phyloP scores from a whole-genome alignment of 2,797 vertebrate genomes.

The Spondyliosoma cantharus region DNA sequence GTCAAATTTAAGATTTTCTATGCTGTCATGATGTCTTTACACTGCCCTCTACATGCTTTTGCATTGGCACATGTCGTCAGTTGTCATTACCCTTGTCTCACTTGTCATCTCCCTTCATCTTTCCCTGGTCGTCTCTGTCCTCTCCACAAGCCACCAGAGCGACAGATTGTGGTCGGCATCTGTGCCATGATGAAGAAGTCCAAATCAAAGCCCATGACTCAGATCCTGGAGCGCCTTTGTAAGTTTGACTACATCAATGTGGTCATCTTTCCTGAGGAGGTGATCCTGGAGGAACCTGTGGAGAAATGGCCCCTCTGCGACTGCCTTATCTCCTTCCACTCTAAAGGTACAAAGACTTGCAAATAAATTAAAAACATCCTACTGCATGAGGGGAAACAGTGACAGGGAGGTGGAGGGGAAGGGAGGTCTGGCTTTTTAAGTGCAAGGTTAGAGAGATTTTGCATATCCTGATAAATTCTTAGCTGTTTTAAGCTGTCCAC shows the following conservation, averaged over 20 bases:
- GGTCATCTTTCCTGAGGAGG: conserved; percentile 95
- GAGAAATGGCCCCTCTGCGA: conserved; percentile 97
- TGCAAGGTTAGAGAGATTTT: neutral
- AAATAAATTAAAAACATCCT: neutral
- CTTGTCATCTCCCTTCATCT: neutral
- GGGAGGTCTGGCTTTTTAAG: neutral
- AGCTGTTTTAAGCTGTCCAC: neutral
- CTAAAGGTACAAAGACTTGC: conserved; percentile 88
- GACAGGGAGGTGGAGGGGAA: neutral
- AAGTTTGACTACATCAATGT: conserved; percentile 96
- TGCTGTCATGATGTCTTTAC: neutral
- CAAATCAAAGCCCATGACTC: conserved; percentile 98
- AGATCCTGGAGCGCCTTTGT: conserved; percentile 97
- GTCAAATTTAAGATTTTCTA: neutral
- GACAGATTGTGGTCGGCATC: conserved; percentile 96
- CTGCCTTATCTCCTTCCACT: conserved; percentile 98
- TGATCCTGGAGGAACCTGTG: conserved; percentile 94
- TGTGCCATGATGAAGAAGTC: conserved; percentile 99
- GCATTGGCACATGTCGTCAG: neutral
- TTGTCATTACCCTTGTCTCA: neutral
- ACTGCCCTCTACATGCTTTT: too few species aligned
- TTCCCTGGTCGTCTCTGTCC: neutral
- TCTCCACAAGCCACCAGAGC: conserved; percentile 87
- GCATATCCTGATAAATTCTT: neutral
- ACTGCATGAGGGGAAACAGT: neutral